Base-by-base conservation (phyloP, 1,140 invertebrate genomes). In the Rhyacophila brunnea region DNA sequence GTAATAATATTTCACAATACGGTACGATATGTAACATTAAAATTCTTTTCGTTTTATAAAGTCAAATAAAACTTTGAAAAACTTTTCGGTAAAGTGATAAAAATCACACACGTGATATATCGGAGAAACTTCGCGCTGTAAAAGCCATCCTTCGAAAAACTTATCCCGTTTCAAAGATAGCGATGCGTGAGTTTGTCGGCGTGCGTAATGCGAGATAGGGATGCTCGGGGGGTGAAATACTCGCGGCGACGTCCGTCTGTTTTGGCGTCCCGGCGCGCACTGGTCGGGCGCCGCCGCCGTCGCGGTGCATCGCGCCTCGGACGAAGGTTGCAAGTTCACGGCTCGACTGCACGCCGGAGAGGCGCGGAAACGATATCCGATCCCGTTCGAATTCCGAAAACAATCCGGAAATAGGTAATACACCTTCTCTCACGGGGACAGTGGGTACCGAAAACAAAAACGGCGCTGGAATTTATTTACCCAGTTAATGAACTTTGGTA, bases 261-360 rank as follows among this genome's bases (percentile, higher is more conserved):
- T 15, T 15, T 15, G 58, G 54, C 57, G 58, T 60, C 58, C 46
- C 62, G 58, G 19, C 58, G 62, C 62, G 32, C 58, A 64, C 62
- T 64, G 62, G 23, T 40, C 11, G 18, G 19, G 52, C 40, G 10
- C 40, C 52, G 28, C 20, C 55, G 47, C 35, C 43, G 20, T 20
- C 48, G 32, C 23, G 23, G 9, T 28, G 23, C 23, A 28, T 28
- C 23, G 23, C 3, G 9, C 23, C 45, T 51, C 18, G 53, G n/a
- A 19, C 35, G 17, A 17, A 17, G 54, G 20, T 28, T 40, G 45
- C 54, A 57, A 57, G 54, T 57, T 57, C 54, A 57, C 54, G 54
- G 28, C 20, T 18, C 50, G 36, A 35, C 14, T 17, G 14, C 40
- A 20, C 4, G 11, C 15, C 38, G n/a, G 5, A 5, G n/a, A 5